Conservation (phyloP, 2,888 invertebrate species). For the Dichetophora obliterata region DNA sequence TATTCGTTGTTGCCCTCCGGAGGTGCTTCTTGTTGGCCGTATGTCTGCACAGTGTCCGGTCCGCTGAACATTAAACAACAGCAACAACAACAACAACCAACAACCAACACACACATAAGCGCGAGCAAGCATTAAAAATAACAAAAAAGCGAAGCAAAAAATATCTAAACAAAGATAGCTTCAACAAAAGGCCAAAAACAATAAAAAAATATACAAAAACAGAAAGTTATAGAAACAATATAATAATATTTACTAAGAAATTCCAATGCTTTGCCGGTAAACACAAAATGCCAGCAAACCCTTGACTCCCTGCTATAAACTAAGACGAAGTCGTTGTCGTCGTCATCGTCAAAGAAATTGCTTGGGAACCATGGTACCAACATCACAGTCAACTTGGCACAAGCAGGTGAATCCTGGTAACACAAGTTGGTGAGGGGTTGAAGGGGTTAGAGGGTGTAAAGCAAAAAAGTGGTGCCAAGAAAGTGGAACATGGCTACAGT, state of each 20-base stretch:
- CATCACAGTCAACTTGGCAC: not conserved
- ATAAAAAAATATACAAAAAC: not conserved
- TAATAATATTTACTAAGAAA: slow-evolving; percentile 22
- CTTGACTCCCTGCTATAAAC: not conserved
- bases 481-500: no score
- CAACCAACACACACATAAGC: not conserved
- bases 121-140: not conserved
- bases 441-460: not conserved
- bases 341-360: not conserved
- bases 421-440: no score
- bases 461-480: not conserved
- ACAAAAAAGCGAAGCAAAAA: not conserved
- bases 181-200: not conserved
- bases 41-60: slow-evolving; percentile 27
- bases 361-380: not conserved
- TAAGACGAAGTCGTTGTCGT: not conserved
- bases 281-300: not conserved
- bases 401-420: not conserved
- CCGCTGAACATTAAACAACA: slow-evolving; percentile 2
- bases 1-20: not conserved
- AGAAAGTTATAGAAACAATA: not conserved
- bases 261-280: not conserved
- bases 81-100: not conserved
- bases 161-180: not conserved
- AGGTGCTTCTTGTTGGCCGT: slow-evolving; percentile 11